Evolutionary conservation across 2,113 vertebrate genomes (phyloP).

Genomic region (Garra rufa): DNA sequence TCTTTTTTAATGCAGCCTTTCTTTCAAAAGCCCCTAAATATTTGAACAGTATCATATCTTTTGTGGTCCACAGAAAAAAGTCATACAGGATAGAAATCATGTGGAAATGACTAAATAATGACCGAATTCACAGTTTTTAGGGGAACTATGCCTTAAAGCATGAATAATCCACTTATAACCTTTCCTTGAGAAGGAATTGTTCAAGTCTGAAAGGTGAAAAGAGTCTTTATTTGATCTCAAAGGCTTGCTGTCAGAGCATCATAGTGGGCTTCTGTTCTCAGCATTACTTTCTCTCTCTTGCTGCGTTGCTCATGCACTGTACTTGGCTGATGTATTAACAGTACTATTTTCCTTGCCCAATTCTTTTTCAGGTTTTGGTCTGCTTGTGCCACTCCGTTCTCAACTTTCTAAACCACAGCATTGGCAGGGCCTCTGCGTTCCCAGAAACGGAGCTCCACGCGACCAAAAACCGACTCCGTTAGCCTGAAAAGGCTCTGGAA

Average conservation of each 20-base stretch:
- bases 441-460: constrained; percentile 21
- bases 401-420: constrained; percentile 35
- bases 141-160: neutral
- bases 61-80: neutral
- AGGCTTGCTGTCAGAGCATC: neutral
- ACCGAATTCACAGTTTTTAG: neutral
- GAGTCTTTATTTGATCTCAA: neutral
- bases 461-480: neutral
- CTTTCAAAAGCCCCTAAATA: too few relatives aligned
- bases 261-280: constrained; percentile 5
- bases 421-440: neutral
- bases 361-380: constrained; percentile 49
- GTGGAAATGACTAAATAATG: neutral
- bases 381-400: constrained; percentile 33
- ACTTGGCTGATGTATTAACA: constrained; percentile 25
- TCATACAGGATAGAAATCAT: neutral
- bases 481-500: constrained; percentile 19
- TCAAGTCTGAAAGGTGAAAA: neutral
- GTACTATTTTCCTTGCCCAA: constrained; percentile 52
- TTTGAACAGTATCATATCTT: neutral
- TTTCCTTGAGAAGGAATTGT: neutral
- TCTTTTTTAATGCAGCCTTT: too few relatives aligned
- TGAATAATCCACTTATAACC: neutral
- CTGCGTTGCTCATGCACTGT: constrained; percentile 12
- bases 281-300: neutral